Base-by-base conservation (phyloP, 2,113 vertebrate species). In the Entomyzon cyanotis region DNA sequence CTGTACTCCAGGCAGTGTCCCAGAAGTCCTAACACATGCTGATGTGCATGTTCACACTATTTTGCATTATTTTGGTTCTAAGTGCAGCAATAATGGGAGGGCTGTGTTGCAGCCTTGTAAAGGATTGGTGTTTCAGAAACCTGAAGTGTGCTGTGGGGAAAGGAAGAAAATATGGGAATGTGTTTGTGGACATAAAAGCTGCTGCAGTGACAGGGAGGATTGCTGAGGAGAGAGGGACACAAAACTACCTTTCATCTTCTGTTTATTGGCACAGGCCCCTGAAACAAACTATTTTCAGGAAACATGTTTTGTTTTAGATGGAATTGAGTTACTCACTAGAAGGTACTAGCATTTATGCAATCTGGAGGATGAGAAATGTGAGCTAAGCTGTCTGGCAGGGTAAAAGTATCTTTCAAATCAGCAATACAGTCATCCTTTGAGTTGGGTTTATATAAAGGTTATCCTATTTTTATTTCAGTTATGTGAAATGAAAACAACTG, bases 401-500 rank as follows among this genome's bases (percentile, higher is more conserved):
- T 83, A 92, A 94, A 91, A 35, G 52, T 30, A 64, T 42, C 53
- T 90, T 90, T 76, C 55, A 42, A 53, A 56, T 83, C 58, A 85
- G 53, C n/a, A 49, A 37, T 60, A 58, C 12, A 88, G 67, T 56
- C n/a, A 46, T 50, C 58, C 46, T 73, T 83, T 1, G 9, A 69
- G 41, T 4, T 88, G 18, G 59, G 41, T 82, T 87, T 96, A 84
- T 74, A 58, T 31, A 95, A 95, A 94, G 50, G 80, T 86, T 83
- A 80, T n/a, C 17, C 86, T 63, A 84, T 84, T 95, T 91, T 91
- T 84, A 71, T 75, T 93, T 93, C 31, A 21, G 15, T 75, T 87
- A 20, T 6, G 9, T 60, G 49, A 83, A 90, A 88, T 73, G 39
- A 90, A 87, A 87, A 62, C 41, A 83, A 39, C 17, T 24, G 31